Evolutionary conservation across 1,140 invertebrate genomes (phyloP), one percentile per base, ranked within the genome.

Genomic region (Tetranychus urticae): DNA sequence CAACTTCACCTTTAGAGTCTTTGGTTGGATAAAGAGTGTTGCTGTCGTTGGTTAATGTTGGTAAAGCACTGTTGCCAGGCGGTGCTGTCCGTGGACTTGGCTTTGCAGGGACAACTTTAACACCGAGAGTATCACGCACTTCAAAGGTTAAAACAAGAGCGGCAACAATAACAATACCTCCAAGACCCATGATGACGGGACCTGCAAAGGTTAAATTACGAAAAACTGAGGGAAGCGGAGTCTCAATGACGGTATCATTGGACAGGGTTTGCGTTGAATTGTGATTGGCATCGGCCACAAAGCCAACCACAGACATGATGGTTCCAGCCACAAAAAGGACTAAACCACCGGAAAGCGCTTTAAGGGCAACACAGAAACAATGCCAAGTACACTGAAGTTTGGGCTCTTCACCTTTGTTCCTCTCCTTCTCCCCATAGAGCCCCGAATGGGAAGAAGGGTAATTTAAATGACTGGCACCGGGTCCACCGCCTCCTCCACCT

Each of bases 101-200:
- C 47, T 35, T 48, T 14, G 63, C 55, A 2, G 65, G 65, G 7
- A 60, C 62, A 12, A 65, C 65, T 56, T 64, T 65, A 0, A 64
- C 56, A 42, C 61, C 63, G 0, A 64, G 36, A 6, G 63, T 58
- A 39, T 68, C 67, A 34, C 63, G 63, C 5, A 63, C 85, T 69
- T 90, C 87, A 67, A 90, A 91, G 1, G 87, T 90, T 85, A 91
- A 88, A n/a, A 92, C 88, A 66, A 50, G 46, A 0, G 86, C 86
- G 6, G 88, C 87, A 1, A 91, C 86, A 4, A 92, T 85, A 60
- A 90, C 88, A 68, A 92, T 77, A 84, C 85, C 86, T 75, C 88
- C 88, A 46, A 90, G 81, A 45, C 87, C 88, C 88, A 91, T 90
- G 35, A 91, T 83, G 62, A 89, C 88, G 8, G 88, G 88, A 8